Conservation (phyloP, 2,888 invertebrate genomes). For the Automeris io region DNA sequence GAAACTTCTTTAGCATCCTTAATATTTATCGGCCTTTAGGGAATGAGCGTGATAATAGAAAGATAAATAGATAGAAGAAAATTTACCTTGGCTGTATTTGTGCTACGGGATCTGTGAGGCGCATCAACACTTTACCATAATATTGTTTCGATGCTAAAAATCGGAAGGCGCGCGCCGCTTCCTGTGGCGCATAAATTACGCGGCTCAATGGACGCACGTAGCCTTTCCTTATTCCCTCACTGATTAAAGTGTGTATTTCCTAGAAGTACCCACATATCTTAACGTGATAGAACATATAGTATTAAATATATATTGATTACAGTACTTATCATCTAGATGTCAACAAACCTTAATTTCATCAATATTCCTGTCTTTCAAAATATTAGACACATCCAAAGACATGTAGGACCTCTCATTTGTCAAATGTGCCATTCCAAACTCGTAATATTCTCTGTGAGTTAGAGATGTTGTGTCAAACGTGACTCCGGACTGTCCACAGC, state of each 20-base stretch:
- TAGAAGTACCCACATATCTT: constrained; percentile 14
- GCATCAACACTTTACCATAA: constrained; percentile 44
- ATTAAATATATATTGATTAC: no score
- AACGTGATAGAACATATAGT: constrained; percentile 17
- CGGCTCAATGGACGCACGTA: constrained; percentile 47
- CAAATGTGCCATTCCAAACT: constrained; percentile 25
- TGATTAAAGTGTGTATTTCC: constrained; percentile 31
- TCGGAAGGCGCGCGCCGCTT: constrained; percentile 36
- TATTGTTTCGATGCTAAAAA: constrained; percentile 42
- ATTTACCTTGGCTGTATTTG: constrained; percentile 24
- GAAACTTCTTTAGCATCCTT: no score
- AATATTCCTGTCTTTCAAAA: constrained; percentile 20
- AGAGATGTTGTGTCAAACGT: constrained; percentile 22
- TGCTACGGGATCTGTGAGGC: constrained; percentile 16
- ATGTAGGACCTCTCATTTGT: constrained; percentile 22
- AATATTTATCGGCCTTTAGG: no score
- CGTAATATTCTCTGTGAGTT: constrained; percentile 15
- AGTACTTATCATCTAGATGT: no score
- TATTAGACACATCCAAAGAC: constrained; percentile 30
- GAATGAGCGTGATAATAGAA: no score
- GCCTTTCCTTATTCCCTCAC: constrained; percentile 43
- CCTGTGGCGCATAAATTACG: constrained; percentile 32
- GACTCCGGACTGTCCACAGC: constrained; percentile 12
- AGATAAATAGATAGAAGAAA: no score
- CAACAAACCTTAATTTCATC: constrained; percentile 1